Conservation (phyloP, 2,797 vertebrate species). For the Macroramphosus scolopax region DNA sequence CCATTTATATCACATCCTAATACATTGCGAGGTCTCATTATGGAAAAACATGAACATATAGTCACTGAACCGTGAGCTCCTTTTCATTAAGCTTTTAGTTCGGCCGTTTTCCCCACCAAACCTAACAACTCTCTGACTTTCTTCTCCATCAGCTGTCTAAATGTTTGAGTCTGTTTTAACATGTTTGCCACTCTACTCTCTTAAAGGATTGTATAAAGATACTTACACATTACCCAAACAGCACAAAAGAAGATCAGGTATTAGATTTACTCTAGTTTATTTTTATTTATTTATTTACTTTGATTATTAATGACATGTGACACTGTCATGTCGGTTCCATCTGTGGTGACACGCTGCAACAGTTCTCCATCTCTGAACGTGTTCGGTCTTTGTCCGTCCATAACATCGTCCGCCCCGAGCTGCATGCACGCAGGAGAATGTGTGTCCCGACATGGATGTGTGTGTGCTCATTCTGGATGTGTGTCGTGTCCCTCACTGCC, state of each 20-base stretch:
- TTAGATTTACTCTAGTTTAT: constrained; percentile 64
- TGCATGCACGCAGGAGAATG: constrained; percentile 75
- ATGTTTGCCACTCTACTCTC: constrained; percentile 78
- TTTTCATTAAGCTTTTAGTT: constrained; percentile 16
- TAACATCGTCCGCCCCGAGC: constrained; percentile 60
- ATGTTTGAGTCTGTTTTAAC: constrained; percentile 71
- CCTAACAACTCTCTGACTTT: constrained; percentile 1
- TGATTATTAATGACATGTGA: constrained; percentile 48
- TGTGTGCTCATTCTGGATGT: constrained; percentile 68
- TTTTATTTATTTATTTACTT: too few relatives aligned
- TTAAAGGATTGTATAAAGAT: constrained; percentile 84
- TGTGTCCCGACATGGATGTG: constrained; percentile 73
- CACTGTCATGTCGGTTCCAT: constrained; percentile 64
- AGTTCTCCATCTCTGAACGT: constrained; percentile 69
- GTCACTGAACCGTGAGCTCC: neutral
- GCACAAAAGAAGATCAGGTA: constrained; percentile 86
- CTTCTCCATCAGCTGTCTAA: constrained; percentile 23
- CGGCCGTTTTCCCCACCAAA: constrained; percentile 3
- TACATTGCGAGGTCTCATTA: neutral
- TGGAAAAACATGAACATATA: constrained; percentile 14
- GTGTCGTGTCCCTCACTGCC: constrained; percentile 35
- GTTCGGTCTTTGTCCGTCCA: constrained; percentile 50
- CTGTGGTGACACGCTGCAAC: constrained; percentile 72
- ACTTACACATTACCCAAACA: constrained; percentile 85
- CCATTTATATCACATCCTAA: too few relatives aligned